Conservation (phyloP, 2,888 invertebrate genomes). For the Parapristionchus giblindavisi region DNA sequence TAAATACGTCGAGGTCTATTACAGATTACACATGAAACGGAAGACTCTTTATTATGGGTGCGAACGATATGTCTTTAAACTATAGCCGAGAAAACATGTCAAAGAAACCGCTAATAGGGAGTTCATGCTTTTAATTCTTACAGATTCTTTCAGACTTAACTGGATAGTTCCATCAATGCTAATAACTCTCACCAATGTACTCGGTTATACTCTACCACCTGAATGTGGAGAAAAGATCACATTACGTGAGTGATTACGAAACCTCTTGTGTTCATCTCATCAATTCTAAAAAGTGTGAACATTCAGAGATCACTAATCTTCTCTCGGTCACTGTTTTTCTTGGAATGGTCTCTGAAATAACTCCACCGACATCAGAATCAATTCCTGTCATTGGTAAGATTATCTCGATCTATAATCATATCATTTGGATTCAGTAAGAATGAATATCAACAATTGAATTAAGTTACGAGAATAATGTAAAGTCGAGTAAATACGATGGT, state of each 20-base stretch:
- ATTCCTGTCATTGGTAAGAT: constrained; percentile 92
- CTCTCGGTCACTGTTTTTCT: constrained; percentile 97
- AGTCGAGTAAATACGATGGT: neutral
- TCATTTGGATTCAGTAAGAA: neutral
- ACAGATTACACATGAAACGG: constrained; percentile 53
- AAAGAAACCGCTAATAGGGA: too few relatives aligned
- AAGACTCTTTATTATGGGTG: constrained; percentile 76
- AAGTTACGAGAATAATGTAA: neutral
- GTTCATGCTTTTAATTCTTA: too few relatives aligned
- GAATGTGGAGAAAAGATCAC: constrained; percentile 99
- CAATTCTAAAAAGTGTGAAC: too few relatives aligned
- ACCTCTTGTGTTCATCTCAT: too few relatives aligned
- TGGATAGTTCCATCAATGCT: constrained; percentile 88
- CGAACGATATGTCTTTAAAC: too few relatives aligned
- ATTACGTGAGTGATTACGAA: constrained; percentile 87
- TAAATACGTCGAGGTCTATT: constrained; percentile 59
- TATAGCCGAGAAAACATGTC: too few relatives aligned
- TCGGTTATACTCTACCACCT: constrained; percentile 97
- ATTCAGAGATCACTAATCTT: constrained; percentile 68
- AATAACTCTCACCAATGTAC: constrained; percentile 96
- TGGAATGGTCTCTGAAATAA: constrained; percentile 95
- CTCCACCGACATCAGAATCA: constrained; percentile 98
- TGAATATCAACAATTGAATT: neutral
- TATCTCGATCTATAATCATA: neutral
- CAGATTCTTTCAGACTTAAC: too few relatives aligned